A percentile compares a stretch with the other conserved stretches of the same genome.
phyloP scores from a whole-genome alignment of 2,113 vertebrate genomes.

The Seriola aureovittata region DNA sequence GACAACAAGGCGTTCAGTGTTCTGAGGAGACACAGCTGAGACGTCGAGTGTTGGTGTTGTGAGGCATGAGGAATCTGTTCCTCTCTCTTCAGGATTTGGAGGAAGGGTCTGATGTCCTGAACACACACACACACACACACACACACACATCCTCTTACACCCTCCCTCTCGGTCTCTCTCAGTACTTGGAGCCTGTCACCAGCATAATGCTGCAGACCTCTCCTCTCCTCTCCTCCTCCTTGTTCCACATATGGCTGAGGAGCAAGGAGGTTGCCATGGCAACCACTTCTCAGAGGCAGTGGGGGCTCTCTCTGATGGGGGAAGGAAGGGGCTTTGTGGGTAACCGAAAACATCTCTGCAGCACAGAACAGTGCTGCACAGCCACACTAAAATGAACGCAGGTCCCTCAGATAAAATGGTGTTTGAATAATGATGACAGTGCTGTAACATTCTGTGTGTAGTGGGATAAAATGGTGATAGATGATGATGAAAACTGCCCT shows the following conservation, averaged over 20 bases:
- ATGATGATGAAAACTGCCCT: not conserved
- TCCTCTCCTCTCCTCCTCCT: conserved; percentile 44
- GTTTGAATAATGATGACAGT: not conserved
- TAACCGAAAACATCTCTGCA: conserved; percentile 36
- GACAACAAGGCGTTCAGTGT: conserved; percentile 69
- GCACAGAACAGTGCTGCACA: conserved; percentile 1
- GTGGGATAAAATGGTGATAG: not conserved
- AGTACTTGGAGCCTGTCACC: conserved; percentile 38
- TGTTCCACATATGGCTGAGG: conserved; percentile 64
- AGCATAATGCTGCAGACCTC: conserved; percentile 31
- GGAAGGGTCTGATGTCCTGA: conserved; percentile 37
- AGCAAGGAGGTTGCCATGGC: conserved; percentile 65
- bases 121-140: conserved; percentile 17
- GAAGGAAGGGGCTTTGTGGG: conserved; percentile 40
- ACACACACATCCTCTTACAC: conserved; percentile 9
- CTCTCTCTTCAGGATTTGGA: conserved; percentile 17
- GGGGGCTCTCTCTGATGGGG: conserved; percentile 16
- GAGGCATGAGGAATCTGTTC: conserved; percentile 35
- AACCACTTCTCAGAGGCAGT: conserved; percentile 51
- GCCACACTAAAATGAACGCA: not conserved
- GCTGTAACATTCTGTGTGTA: not conserved
- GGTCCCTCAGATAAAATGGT: conserved; percentile 6
- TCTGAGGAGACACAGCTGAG: conserved; percentile 37
- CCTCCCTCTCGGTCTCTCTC: not conserved
- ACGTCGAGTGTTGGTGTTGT: conserved; percentile 53